Evolutionary conservation across 2,888 invertebrate genomes (phyloP).

Genomic region (Stictocephala bisonia): DNA sequence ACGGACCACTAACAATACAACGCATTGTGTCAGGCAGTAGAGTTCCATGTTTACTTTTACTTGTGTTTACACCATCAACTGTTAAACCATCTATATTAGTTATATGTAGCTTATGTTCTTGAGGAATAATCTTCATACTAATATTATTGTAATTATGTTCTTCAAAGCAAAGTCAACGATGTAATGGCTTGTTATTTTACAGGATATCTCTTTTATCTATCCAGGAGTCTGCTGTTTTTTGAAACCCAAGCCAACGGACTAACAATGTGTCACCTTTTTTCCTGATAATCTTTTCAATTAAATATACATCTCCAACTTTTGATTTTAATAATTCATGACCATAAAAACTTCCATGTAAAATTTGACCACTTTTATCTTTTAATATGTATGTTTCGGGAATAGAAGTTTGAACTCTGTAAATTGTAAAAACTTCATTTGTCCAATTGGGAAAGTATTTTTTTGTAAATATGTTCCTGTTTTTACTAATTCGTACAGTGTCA

Average conservation of each 20-base stretch:
- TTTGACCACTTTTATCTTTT: constrained; percentile 14
- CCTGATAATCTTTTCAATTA: constrained; percentile 33
- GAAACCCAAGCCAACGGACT: too few species aligned
- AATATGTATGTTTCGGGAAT: constrained; percentile 17
- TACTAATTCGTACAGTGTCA: constrained; percentile 35
- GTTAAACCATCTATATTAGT: constrained; percentile 19
- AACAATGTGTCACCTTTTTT: too few species aligned
- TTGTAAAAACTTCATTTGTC: constrained; percentile 38
- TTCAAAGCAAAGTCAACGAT: not conserved
- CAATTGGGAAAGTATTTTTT: constrained; percentile 37
- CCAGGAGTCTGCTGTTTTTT: too few species aligned
- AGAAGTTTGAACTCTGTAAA: constrained; percentile 13
- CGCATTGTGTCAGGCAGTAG: constrained; percentile 23
- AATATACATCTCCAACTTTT: constrained; percentile 14
- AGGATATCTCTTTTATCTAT: too few species aligned
- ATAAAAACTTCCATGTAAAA: constrained; percentile 18
- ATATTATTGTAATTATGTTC: not conserved
- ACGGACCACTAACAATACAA: constrained; percentile 34
- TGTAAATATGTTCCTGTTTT: constrained; percentile 16
- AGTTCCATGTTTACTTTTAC: constrained; percentile 31
- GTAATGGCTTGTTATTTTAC: not conserved
- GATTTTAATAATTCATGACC: constrained; percentile 18
- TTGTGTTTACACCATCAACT: not conserved
- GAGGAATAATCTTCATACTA: not conserved
- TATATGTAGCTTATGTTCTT: constrained; percentile 10